Base-by-base conservation (phyloP, 2,888 invertebrate species). In the Polydrusus tereticollis region DNA sequence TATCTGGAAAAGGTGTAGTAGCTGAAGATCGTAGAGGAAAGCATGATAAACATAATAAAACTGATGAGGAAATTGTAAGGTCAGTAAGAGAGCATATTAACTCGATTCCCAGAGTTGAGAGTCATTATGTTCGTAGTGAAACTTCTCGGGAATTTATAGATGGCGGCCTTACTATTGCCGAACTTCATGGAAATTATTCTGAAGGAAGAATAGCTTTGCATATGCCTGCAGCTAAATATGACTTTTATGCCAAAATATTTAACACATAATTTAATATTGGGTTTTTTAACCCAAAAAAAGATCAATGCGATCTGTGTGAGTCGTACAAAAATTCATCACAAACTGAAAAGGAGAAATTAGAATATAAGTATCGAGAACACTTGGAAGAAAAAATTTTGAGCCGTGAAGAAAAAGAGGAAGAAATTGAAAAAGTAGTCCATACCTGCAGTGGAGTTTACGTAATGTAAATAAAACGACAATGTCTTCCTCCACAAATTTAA, bases 201-300 rank as follows among this genome's bases (percentile, higher is more conserved):
- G 76, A 77, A 69, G 69, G 75, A 69, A 73, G 78, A 71, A 65
- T 18, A 72, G 72, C 77, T 68, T 55, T 62, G 58, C 77, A 78
- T 73, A 78, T 77, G 75, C 72, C 76, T 64, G 38, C 69, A 59
- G 77, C 78, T 52, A 80, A 73, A 69, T 80, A 79, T 72, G 78
- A 78, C 67, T 74, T 74, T 29, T 81, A 78, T 72, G 55, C 75
- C 23, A 75, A 77, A 26, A 79, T 80, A 74, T 82, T 81, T 66
- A 78, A 78, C 68, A 76, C 65, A 16, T 77, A 81, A 73, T 82
- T 78, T 67, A 81, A 83, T 76, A 78, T 79, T 55, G 76, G 78
- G 33, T 80, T 82, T 63, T 81, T 80, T 38, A 23, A n/a, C 6
- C 63, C 63, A 2, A 63, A 63, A 21, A 63, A 50, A 14, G 63